Conservation (phyloP, 2,888 invertebrate genomes). For the Orthosia gothica region DNA sequence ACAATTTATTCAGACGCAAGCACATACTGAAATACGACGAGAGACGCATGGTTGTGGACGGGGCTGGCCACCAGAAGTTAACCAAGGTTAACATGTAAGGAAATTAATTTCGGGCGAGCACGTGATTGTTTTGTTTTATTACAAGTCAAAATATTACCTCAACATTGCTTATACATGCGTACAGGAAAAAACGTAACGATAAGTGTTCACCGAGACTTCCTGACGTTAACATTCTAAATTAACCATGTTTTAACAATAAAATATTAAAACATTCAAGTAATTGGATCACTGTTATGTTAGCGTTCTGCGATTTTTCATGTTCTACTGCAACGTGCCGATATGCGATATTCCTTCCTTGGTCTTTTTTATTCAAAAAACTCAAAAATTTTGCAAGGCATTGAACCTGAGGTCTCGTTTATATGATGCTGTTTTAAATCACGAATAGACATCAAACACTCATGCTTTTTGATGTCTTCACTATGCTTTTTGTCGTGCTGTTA, state of each 20-base stretch:
- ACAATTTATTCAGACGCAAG: neutral
- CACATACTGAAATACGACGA: neutral
- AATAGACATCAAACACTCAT: neutral
- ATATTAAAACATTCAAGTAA: slow-evolving; percentile 14
- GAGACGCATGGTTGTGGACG: neutral
- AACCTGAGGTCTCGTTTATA: neutral
- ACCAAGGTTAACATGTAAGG: neutral
- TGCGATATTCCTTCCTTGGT: slow-evolving; percentile 34
- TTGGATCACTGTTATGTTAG: slow-evolving; percentile 22
- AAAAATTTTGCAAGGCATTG: neutral
- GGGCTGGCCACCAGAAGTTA: neutral
- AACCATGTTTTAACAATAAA: slow-evolving; percentile 4
- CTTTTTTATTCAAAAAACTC: neutral
- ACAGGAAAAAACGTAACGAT: slow-evolving; percentile 37
- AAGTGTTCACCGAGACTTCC: slow-evolving; percentile 13
- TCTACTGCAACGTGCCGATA: slow-evolving; percentile 8
- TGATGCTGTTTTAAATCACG: neutral
- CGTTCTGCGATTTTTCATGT: slow-evolving; percentile 31
- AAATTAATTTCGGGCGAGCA: neutral
- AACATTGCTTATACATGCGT: slow-evolving; percentile 8
- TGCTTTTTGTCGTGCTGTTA: neutral
- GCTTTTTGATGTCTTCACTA: slow-evolving; percentile 8
- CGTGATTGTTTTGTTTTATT: slow-evolving; percentile 14
- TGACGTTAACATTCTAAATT: slow-evolving; percentile 13
- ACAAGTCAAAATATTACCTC: slow-evolving; percentile 2